Percentiles rank a stretch among this genome's conserved stretches.
phyloP scores from a whole-genome alignment of 1,140 invertebrate species.

The Apis dorsata region DNA sequence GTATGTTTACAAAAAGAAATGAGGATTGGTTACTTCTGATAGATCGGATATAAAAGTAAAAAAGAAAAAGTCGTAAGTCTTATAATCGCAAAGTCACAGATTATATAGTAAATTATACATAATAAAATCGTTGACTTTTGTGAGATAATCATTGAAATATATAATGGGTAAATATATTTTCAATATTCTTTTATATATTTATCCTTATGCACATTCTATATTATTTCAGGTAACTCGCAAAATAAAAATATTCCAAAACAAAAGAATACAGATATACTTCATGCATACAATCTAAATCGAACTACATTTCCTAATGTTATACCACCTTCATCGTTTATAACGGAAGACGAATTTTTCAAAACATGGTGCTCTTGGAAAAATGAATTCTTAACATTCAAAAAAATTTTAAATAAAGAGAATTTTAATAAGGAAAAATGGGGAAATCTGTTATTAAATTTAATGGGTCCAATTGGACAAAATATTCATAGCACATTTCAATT shows the following conservation, averaged over 20 bases:
- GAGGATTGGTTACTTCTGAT: too few relatives aligned
- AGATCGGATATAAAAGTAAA: too few relatives aligned
- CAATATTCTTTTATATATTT: too few relatives aligned
- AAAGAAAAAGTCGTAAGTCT: too few relatives aligned
- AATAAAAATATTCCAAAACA: not conserved
- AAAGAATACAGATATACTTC: not conserved
- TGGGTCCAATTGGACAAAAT: conserved; percentile 45
- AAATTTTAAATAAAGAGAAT: not conserved
- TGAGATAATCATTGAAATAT: not conserved
- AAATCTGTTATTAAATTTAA: conserved; percentile 46
- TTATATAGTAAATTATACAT: too few relatives aligned
- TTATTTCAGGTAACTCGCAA: conserved; percentile 4
- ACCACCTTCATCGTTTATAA: not conserved
- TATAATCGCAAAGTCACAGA: too few relatives aligned
- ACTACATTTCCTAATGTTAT: not conserved
- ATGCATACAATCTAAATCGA: too few relatives aligned
- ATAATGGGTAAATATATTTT: conserved; percentile 18
- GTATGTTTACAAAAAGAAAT: too few relatives aligned
- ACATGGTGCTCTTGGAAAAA: conserved; percentile 51
- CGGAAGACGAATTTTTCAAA: conserved; percentile 23
- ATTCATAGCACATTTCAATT: conserved; percentile 39
- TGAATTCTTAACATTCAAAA: conserved; percentile 24
- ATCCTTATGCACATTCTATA: not conserved
- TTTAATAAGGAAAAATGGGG: not conserved
- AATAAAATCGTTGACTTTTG: too few relatives aligned